Base-by-base conservation (phyloP, 2,113 vertebrate genomes). In the Fulmarus glacialis region DNA sequence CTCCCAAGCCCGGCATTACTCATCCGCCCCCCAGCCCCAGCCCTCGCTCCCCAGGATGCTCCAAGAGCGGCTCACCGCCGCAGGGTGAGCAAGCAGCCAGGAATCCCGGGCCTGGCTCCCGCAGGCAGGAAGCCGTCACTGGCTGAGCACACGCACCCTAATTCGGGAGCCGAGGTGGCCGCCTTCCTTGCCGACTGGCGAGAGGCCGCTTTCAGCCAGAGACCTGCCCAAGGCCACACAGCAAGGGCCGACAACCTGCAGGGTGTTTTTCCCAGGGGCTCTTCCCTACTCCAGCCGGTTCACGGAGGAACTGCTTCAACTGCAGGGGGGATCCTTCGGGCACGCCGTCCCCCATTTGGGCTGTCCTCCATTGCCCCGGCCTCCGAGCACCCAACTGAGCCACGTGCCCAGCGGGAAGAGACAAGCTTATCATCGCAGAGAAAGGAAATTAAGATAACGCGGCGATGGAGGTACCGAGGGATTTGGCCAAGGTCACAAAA, bases 401-500 rank as follows among this genome's bases (percentile, higher is more conserved):
- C 91, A 84, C 12, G 11, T 5, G 38, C 87, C 67, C 92, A 59
- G 73, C 0, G 15, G 66, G 62, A 84, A 91, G 86, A 95, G 78
- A 82, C 87, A 80, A 85, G 93, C 84, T 89, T 94, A 93, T 95
- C 89, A 70, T n/a, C 8, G 15, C 74, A 59, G 83, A 85, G 94
- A 96, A 91, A 87, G 89, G 84, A 96, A 96, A 97, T 95, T 80
- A 95, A 96, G 96, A 94, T 91, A 96, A 94, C 29, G 0, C 3
- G 0, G 91, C 4, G 5, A 82, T 67, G 86, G 89, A 91, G 83
- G 91, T 87, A 91, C 70, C 24, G 0, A 95, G 89, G 84, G 96
- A 95, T 89, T 95, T 85, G 74, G 94, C 94, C 96, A 97, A 97
- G 97, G 96, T 97, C 95, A 96, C 74, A 48, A 89, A 87, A 71